These are phyloP conservation scores for Sphaerophoria taeniata DNA, from an alignment of 2,888 invertebrate genomes.

Conservation along the genomic window DNA sequence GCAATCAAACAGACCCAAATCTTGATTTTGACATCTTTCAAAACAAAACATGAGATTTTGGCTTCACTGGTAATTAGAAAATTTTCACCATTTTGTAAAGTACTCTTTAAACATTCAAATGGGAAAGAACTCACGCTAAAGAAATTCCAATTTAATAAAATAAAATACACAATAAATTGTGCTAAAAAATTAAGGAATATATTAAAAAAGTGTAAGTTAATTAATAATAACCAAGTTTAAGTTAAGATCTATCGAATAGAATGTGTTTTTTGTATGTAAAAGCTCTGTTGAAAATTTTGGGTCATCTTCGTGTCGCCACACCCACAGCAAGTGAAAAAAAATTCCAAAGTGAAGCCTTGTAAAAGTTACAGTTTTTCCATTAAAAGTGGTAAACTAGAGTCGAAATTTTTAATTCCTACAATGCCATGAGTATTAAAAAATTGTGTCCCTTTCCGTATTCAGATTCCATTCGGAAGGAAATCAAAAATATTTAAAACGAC, in stretches of 20 bases:
- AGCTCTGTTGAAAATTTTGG: conserved; percentile 78
- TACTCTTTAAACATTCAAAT: conserved; percentile 77
- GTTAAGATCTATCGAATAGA: conserved; percentile 36
- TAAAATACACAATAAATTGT: conserved; percentile 38
- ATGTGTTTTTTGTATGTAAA: conserved; percentile 64
- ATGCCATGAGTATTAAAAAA: not conserved
- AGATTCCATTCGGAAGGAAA: conserved; percentile 26
- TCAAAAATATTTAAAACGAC: conserved; percentile 29
- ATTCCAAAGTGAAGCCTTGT: conserved; percentile 14
- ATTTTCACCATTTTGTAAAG: conserved; percentile 78
- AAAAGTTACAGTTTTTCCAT: conserved; percentile 6
- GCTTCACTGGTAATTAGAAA: conserved; percentile 71
- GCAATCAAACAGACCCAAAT: conserved; percentile 33
- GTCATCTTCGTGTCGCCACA: conserved; percentile 79
- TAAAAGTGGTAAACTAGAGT: conserved; percentile 9
- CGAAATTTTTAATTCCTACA: not conserved
- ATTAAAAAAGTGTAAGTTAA: conserved; percentile 76
- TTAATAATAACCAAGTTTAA: conserved; percentile 51
- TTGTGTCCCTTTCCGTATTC: conserved; percentile 1
- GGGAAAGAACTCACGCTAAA: conserved; percentile 68
- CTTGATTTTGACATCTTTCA: conserved; percentile 33
- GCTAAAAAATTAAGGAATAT: conserved; percentile 52
- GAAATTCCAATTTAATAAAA: conserved; percentile 60
- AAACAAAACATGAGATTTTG: conserved; percentile 37
- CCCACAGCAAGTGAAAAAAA: conserved; percentile 76